A percentile compares a stretch with the other conserved stretches of the same genome.
These are phyloP conservation scores for Oreotrochilus melanogaster DNA, from an alignment of 2,113 vertebrate genomes.

Conservation along the genomic window DNA sequence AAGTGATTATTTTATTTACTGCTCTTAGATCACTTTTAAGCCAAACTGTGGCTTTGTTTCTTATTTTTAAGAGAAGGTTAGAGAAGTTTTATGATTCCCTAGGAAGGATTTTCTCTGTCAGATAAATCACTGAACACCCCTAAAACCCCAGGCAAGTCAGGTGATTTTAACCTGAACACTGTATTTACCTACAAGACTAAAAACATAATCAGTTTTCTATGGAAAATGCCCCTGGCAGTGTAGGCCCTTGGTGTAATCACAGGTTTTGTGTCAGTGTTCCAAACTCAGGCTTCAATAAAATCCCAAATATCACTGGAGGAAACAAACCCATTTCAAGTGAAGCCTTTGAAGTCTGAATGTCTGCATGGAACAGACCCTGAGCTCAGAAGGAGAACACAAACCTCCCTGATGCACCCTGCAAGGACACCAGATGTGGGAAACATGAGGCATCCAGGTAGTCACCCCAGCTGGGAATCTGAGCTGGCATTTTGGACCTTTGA, in stretches of 20 bases:
- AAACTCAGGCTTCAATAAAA: background rate
- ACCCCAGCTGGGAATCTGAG: background rate
- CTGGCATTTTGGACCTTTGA: background rate
- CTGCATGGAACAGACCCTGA: background rate
- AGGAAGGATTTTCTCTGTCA: conserved; percentile 9
- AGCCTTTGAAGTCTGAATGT: background rate
- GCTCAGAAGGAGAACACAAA: background rate
- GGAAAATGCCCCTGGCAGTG: background rate
- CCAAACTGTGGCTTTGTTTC: conserved; percentile 23
- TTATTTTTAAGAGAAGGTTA: background rate
- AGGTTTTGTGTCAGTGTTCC: background rate
- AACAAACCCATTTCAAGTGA: background rate
- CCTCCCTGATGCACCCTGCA: background rate
- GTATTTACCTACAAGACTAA: background rate
- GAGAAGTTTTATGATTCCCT: background rate
- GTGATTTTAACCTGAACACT: background rate
- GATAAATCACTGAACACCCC: background rate
- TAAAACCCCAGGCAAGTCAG: background rate
- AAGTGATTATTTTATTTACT: conserved; percentile 40
- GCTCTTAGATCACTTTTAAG: conserved; percentile 9
- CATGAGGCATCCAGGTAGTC: background rate
- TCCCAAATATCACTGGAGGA: background rate
- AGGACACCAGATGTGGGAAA: background rate
- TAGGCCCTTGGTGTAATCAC: background rate
- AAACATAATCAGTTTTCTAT: background rate